Percentiles rank a stretch among this genome's conserved stretches.
phyloP scores from a whole-genome alignment of 2,113 vertebrate species.

The Balaeniceps rex region DNA sequence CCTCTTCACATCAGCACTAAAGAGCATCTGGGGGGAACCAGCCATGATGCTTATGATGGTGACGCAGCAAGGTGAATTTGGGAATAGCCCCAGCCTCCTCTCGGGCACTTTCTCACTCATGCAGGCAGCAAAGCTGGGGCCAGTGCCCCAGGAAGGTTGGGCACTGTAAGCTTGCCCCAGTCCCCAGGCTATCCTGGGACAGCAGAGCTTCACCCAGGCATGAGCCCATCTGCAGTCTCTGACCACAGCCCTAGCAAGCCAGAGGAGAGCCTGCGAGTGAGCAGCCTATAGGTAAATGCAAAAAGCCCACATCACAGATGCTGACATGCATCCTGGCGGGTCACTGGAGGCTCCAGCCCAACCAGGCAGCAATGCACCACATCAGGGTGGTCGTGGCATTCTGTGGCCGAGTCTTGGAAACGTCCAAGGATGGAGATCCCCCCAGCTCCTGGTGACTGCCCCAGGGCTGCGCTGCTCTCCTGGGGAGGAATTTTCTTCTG shows the following conservation, averaged over 20 bases:
- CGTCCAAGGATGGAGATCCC: background rate
- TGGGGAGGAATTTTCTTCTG: background rate
- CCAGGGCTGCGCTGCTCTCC: background rate
- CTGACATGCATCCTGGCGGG: background rate
- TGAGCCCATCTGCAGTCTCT: background rate
- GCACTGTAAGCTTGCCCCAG: background rate
- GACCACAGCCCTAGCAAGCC: background rate
- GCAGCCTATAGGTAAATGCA: background rate
- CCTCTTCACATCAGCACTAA: background rate
- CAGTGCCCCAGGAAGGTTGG: background rate
- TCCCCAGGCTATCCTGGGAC: background rate
- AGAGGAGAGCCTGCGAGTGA: background rate
- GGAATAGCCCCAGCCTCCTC: background rate
- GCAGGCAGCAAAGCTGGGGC: background rate
- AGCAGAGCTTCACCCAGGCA: background rate
- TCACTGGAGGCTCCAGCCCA: background rate
- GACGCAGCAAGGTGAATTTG: background rate
- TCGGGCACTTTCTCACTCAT: accelerated
- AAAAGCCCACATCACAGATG: background rate
- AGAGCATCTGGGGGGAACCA: background rate
- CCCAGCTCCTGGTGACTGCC: background rate
- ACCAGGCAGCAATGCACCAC: background rate
- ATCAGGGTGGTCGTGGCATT: accelerated
- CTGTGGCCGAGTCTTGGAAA: background rate
- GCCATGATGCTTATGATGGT: background rate